Evolutionary conservation across 1,140 invertebrate species (phyloP).

Genomic region (Eupeodes corollae): DNA sequence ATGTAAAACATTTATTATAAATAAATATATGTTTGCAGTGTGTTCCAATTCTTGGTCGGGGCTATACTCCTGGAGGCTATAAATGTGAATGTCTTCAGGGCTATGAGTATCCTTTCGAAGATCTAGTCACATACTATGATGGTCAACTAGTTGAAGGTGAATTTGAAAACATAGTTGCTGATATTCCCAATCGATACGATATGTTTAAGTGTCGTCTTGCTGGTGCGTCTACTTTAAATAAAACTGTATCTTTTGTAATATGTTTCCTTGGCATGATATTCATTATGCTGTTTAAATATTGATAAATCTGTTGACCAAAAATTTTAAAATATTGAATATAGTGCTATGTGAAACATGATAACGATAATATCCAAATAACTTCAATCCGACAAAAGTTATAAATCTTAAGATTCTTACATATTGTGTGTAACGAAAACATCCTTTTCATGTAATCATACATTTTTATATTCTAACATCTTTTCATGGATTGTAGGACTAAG

Average conservation of each 20-base stretch:
- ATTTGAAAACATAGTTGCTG: constrained; percentile 72
- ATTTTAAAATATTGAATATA: no score
- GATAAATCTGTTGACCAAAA: constrained; percentile 11
- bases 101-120: constrained; percentile 94
- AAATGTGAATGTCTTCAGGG: constrained; percentile 97
- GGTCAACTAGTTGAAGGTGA: constrained; percentile 92
- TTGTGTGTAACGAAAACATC: no score
- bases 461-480: no score
- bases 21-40: constrained; percentile 53
- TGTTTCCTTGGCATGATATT: constrained; percentile 26
- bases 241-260: constrained; percentile 35
- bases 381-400: no score
- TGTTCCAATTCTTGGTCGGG: constrained; percentile 81
- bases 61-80: constrained; percentile 88
- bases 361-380: no score
- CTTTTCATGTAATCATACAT: no score
- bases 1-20: no score
- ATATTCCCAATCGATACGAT: constrained; percentile 69
- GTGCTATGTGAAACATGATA: no score
- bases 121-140: constrained; percentile 88
- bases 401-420: no score
- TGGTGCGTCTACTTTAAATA: constrained; percentile 53
- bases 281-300: constrained; percentile 31
- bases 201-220: constrained; percentile 87
- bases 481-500: no score